Evolutionary conservation across 2,797 vertebrate genomes (phyloP), one percentile per base, ranked within the genome.

Genomic region (Vespertilio murinus): DNA sequence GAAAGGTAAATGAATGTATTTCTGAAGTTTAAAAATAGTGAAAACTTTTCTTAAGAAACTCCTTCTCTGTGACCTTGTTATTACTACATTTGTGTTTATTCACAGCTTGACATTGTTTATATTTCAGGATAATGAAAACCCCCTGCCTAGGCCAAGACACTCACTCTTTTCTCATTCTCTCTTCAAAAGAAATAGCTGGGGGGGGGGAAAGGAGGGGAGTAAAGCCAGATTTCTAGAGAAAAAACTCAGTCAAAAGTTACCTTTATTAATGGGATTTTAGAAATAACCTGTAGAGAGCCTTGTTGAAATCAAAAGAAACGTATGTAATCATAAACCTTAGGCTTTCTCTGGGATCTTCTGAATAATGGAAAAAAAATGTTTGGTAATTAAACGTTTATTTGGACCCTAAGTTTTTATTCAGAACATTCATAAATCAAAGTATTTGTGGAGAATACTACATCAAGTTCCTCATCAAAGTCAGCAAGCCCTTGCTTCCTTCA

Each of bases 61-160:
- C 12, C 17, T 95, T 81, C n/a, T 54, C 42, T 92, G 9, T 79
- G 10, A 81, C 8, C n/a, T 2, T 56, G 33, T n/a, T 79, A 25
- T 89, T 61, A 83, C 10, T 28, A 67, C 16, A 89, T 18, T 8
- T 11, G 7, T 82, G 35, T 89, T 82, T 78, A 88, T 71, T 49
- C 42, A 54, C 14, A n/a, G 14, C 18, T 38, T 95, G 52, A 45
- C 28, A 75, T 65, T 83, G 49, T 84, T 74, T 80, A 70, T 52
- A 90, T 92, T 88, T 90, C 40, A 75, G 83, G 28, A 65, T n/a
- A 84, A 88, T 42, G 45, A 88, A 91, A 92, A 70, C 30, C 56
- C n/a, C 59, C 54, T 42, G 23, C 40, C 35, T 70, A 28, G 79
- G 42, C 13, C 45, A 35, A 71, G n/a, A 17, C 22, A 81, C 30